Conservation (phyloP, 2,888 invertebrate species). For the Epicampocera succincta region DNA sequence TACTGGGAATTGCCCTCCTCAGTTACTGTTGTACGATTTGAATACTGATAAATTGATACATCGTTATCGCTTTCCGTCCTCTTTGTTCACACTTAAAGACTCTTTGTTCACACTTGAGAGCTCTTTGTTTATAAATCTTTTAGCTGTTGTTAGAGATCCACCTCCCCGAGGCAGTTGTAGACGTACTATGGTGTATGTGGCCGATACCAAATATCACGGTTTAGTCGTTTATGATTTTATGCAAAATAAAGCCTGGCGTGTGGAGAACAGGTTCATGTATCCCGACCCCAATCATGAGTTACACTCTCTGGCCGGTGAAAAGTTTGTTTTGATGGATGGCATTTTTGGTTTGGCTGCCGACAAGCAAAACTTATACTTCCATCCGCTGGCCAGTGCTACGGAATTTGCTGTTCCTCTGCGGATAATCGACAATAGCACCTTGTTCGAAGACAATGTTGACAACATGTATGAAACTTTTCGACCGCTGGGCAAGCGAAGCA, state of each 20-base stretch:
- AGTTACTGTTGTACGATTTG: neutral
- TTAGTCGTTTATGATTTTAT: conserved; percentile 84
- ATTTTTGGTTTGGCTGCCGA: conserved; percentile 84
- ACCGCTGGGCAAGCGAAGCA: conserved; percentile 83
- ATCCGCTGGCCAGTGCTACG: conserved; percentile 85
- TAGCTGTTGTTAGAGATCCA: conserved; percentile 83
- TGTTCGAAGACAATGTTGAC: conserved; percentile 80
- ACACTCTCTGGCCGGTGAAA: conserved; percentile 83
- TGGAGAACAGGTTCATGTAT: conserved; percentile 83
- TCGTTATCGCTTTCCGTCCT: conserved; percentile 76
- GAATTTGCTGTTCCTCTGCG: conserved; percentile 84
- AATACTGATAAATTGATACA: conserved; percentile 83
- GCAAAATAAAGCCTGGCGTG: conserved; percentile 83
- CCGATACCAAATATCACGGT: conserved; percentile 84
- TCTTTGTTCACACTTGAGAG: conserved; percentile 73
- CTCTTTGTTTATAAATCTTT: conserved; percentile 78
- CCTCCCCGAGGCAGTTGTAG: conserved; percentile 81
- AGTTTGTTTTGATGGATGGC: conserved; percentile 87
- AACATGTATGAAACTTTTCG: conserved; percentile 83
- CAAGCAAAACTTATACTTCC: conserved; percentile 83
- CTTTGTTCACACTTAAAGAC: too few relatives aligned
- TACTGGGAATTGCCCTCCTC: conserved; percentile 85
- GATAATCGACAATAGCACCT: conserved; percentile 82
- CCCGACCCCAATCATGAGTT: conserved; percentile 85
- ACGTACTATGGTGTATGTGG: conserved; percentile 85